phyloP scores from a whole-genome alignment of 2,888 invertebrate genomes.

The Oscheius sp. region DNA sequence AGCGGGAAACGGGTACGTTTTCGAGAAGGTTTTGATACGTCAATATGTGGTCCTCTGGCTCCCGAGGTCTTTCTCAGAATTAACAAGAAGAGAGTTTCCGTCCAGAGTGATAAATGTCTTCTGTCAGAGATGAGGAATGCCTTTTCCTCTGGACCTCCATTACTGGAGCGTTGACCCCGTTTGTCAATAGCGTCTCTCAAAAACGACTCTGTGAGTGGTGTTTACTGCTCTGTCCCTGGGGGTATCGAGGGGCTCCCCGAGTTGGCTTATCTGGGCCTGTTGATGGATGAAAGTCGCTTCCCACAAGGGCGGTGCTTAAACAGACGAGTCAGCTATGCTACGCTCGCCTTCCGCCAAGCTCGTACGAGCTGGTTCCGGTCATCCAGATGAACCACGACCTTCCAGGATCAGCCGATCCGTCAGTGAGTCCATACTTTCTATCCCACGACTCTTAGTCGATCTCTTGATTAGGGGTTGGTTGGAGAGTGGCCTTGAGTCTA shows the following conservation, averaged over 20 bases:
- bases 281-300: conserved; percentile 29
- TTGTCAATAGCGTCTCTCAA: no score
- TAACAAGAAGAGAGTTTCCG: background rate
- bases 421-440: conserved; percentile 9
- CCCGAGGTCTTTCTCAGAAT: conserved; percentile 29
- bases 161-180: conserved; percentile 11
- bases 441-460: background rate
- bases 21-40: conserved; percentile 2
- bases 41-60: conserved; percentile 20
- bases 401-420: conserved; percentile 21
- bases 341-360: conserved; percentile 31
- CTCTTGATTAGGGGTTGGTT: no score
- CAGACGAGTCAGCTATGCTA: conserved; percentile 6
- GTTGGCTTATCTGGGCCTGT: conserved; percentile 35
- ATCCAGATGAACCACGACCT: conserved; percentile 10
- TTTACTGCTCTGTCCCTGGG: conserved; percentile 12
- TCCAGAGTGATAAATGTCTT: background rate
- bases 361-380: conserved; percentile 9
- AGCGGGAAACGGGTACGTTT: background rate
- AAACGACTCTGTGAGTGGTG: conserved; percentile 14
- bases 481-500: background rate
- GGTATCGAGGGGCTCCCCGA: background rate
- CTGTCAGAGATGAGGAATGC: conserved; percentile 6
- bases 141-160: background rate
- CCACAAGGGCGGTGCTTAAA: conserved; percentile 11